Percentiles rank a stretch among this genome's conserved stretches.
These are phyloP conservation scores for Protobothrops mucrosquamatus DNA, from an alignment of 2,113 vertebrate species.

Conservation along the genomic window DNA sequence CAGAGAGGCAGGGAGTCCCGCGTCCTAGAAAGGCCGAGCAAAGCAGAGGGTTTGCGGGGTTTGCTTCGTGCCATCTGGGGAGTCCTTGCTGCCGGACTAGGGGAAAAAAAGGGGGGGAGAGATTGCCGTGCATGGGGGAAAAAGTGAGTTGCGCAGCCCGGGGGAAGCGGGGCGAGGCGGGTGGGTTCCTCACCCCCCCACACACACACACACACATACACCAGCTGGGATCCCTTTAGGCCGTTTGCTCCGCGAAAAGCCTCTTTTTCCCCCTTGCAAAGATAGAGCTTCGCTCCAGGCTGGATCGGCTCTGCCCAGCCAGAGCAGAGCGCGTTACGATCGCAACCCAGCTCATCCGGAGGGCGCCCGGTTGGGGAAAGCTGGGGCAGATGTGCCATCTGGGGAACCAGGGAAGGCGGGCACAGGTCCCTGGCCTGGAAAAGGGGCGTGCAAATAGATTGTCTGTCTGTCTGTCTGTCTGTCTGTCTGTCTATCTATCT, in stretches of 20 bases:
- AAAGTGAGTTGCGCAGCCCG: not conserved
- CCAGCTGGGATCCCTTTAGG: not conserved
- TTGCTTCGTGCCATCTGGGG: not conserved
- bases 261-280: not conserved
- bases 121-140: not conserved
- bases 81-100: not conserved
- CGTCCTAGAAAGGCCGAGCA: not conserved
- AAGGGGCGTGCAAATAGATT: not conserved
- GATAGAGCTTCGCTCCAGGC: not conserved
- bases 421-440: not conserved
- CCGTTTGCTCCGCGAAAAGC: not conserved
- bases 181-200: not conserved
- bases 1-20: not conserved
- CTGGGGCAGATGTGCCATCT: not conserved
- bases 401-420: not conserved
- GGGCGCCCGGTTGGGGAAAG: not conserved
- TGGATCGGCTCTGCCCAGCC: not conserved
- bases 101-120: not conserved
- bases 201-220: too few relatives aligned
- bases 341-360: not conserved
- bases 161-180: not conserved
- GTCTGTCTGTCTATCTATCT: too few relatives aligned
- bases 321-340: not conserved
- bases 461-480: too few relatives aligned
- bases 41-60: not conserved